phyloP scores from a whole-genome alignment of 2,888 invertebrate genomes.

The Aporophyla nigra region DNA sequence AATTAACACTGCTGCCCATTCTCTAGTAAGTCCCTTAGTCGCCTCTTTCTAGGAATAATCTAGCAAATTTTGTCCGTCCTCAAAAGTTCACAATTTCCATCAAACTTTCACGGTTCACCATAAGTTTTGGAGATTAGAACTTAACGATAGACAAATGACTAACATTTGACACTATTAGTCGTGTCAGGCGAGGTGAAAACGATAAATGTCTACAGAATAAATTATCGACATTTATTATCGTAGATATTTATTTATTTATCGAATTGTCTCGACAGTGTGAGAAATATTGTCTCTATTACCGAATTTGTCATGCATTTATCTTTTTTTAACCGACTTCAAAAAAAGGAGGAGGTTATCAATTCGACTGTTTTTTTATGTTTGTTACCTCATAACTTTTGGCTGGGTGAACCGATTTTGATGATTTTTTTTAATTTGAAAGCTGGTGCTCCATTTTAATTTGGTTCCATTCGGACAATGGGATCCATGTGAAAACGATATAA shows the following conservation, averaged over 20 bases:
- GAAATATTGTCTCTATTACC: slow-evolving; percentile 25
- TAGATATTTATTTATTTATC: slow-evolving; percentile 4
- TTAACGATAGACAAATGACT: slow-evolving; percentile 38
- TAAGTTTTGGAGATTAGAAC: slow-evolving; percentile 10
- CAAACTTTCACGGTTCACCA: neutral
- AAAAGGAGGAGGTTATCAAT: no score
- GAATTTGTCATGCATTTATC: slow-evolving; percentile 32
- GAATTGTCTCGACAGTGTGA: slow-evolving; percentile 11
- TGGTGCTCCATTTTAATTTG: no score
- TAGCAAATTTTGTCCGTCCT: no score
- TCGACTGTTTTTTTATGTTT: no score
- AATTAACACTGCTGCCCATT: neutral
- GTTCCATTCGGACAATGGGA: no score
- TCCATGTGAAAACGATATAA: no score
- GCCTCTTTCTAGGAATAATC: no score
- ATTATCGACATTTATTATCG: slow-evolving; percentile 41
- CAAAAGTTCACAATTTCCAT: neutral
- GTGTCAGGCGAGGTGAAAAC: slow-evolving; percentile 40
- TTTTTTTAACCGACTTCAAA: no score
- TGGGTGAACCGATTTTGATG: no score
- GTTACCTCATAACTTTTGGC: no score
- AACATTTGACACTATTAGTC: slow-evolving; percentile 35
- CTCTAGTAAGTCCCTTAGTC: no score
- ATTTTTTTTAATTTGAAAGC: no score
- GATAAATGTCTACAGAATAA: slow-evolving; percentile 28